phyloP scores from a whole-genome alignment of 2,888 invertebrate species.

The Machimus rusticus region DNA sequence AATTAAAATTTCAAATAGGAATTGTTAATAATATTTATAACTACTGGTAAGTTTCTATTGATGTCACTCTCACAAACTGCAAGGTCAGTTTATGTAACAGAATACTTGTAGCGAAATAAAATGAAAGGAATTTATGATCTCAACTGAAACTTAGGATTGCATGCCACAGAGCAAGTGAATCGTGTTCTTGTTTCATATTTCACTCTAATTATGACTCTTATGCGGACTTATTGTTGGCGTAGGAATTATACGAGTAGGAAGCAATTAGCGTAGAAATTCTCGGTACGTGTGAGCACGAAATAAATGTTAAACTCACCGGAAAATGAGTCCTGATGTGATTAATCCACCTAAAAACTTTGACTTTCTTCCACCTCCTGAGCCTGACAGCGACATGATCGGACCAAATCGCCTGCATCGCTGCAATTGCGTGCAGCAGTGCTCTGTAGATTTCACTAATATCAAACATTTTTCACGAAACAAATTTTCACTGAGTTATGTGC shows the following conservation, averaged over 20 bases:
- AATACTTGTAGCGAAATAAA: background rate
- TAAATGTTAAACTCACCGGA: background rate
- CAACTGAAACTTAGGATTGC: constrained; percentile 7
- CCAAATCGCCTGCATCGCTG: background rate
- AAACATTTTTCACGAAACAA: background rate
- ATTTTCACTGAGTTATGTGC: background rate
- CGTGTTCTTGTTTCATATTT: constrained; percentile 9
- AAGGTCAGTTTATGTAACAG: background rate
- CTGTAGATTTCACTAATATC: background rate
- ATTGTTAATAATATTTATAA: background rate
- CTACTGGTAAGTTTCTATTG: background rate
- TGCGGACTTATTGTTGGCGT: background rate
- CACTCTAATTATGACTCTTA: background rate
- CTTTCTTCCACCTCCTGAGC: background rate
- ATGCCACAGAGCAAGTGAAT: background rate
- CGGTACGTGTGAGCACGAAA: background rate
- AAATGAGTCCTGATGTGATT: background rate
- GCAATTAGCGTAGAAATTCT: background rate
- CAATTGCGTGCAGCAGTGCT: background rate
- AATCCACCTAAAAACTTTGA: background rate
- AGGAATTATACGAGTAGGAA: background rate
- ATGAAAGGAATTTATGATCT: background rate
- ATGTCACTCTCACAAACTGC: background rate
- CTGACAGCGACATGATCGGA: background rate
- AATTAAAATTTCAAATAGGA: background rate